These are phyloP conservation scores for Pluvialis apricaria DNA, from an alignment of 2,113 vertebrate species.

Conservation along the genomic window DNA sequence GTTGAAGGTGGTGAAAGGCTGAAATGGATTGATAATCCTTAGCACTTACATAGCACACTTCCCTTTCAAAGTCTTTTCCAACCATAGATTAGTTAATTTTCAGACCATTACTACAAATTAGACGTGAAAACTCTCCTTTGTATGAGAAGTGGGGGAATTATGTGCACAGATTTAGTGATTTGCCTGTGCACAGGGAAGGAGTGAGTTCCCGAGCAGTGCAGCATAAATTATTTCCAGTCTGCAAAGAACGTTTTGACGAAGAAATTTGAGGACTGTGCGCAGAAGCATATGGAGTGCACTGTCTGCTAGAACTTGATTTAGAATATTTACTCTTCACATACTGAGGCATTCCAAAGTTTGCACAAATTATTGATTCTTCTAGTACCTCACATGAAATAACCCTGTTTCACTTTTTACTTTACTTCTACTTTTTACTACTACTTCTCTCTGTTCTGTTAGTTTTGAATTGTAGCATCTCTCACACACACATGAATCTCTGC, in stretches of 20 bases:
- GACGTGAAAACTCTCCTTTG: not conserved
- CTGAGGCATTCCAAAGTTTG: not conserved
- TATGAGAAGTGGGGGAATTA: not conserved
- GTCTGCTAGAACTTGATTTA: not conserved
- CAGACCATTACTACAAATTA: not conserved
- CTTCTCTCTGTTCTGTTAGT: not conserved
- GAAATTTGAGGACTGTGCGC: not conserved
- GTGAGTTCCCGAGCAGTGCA: not conserved
- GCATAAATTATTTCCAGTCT: not conserved
- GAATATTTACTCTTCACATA: not conserved
- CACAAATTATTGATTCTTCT: not conserved
- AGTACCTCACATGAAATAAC: not conserved
- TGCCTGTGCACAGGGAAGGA: not conserved
- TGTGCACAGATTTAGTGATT: not conserved
- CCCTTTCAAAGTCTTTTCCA: not conserved
- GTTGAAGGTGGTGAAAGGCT: not conserved
- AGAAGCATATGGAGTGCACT: not conserved
- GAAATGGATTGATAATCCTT: not conserved
- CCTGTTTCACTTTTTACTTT: not conserved
- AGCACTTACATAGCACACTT: not conserved
- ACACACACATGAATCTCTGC: not conserved
- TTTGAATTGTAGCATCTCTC: not conserved
- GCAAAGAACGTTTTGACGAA: not conserved
- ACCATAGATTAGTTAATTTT: not conserved
- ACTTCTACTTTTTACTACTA: not conserved